A percentile compares a stretch with the other conserved stretches of the same genome.
phyloP scores from a whole-genome alignment of 2,888 invertebrate species.

The Odiellus spinosus region DNA sequence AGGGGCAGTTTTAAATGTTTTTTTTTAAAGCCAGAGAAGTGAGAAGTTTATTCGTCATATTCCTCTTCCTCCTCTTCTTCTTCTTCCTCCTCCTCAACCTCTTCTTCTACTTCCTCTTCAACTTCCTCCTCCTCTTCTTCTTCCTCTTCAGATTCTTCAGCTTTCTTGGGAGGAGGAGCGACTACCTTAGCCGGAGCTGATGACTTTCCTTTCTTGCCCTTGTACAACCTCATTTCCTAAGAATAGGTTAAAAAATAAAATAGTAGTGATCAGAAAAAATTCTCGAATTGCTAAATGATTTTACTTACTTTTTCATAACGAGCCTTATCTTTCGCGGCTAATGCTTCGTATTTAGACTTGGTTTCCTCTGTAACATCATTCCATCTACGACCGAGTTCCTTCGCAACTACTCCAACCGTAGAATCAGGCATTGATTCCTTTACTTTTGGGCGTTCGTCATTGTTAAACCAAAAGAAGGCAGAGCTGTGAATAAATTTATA shows the following conservation, averaged over 20 bases:
- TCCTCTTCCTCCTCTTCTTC: conserved; percentile 21
- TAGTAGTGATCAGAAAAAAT: neutral
- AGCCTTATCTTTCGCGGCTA: conserved; percentile 87
- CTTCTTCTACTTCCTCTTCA: conserved; percentile 47
- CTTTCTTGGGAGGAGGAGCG: conserved; percentile 30
- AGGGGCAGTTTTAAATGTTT: too few relatives aligned
- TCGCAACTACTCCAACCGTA: conserved; percentile 91
- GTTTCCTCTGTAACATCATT: conserved; percentile 66
- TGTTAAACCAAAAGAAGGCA: conserved; percentile 99
- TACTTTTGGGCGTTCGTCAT: conserved; percentile 88
- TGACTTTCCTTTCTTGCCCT: conserved; percentile 43
- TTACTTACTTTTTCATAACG: conserved; percentile 77
- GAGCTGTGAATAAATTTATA: conserved; percentile 56
- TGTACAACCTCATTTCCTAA: conserved; percentile 73
- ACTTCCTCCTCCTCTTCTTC: conserved; percentile 30
- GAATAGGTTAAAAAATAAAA: conserved; percentile 19
- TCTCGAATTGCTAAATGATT: conserved; percentile 31
- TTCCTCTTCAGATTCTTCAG: conserved; percentile 29
- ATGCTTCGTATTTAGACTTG: conserved; percentile 77
- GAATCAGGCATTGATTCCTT: conserved; percentile 82
- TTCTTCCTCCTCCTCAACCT: conserved; percentile 40
- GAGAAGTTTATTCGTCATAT: conserved; percentile 10
- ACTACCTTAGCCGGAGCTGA: conserved; percentile 26
- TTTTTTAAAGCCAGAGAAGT: too few relatives aligned
- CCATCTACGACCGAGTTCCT: conserved; percentile 89